Percentiles rank a stretch among this genome's conserved stretches.
Evolutionary conservation across 2,113 vertebrate species (phyloP).

Genomic region (Zapus hudsonius): DNA sequence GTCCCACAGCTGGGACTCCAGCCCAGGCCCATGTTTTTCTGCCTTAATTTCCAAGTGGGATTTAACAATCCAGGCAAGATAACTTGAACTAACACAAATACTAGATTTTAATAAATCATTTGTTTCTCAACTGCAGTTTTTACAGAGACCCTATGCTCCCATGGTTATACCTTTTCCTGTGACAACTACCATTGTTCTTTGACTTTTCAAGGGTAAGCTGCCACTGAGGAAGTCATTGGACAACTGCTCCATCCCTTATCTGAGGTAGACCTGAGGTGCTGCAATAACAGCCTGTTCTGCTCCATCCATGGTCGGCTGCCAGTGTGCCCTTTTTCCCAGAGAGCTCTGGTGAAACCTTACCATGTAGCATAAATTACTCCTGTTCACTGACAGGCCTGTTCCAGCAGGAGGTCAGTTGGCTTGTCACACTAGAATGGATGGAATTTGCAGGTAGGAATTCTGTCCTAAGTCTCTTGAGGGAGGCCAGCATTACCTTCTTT

Average conservation of each 20-base stretch:
- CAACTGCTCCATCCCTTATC: background rate
- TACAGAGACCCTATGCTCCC: background rate
- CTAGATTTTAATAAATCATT: background rate
- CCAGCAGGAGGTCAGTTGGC: constrained; percentile 48
- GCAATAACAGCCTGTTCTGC: background rate
- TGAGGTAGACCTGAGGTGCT: background rate
- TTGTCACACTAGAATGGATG: background rate
- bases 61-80: background rate
- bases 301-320: background rate
- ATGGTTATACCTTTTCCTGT: background rate
- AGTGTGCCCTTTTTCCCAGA: background rate
- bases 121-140: background rate
- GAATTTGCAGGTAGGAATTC: background rate
- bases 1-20: background rate
- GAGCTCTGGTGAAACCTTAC: background rate
- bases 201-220: background rate
- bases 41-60: background rate
- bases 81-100: background rate
- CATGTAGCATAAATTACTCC: background rate
- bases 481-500: background rate
- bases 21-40: background rate
- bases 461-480: background rate
- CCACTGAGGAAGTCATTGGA: background rate
- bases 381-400: background rate
- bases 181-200: background rate